Conservation (phyloP, 2,113 vertebrate species). For the Cynoglossus semilaevis region DNA sequence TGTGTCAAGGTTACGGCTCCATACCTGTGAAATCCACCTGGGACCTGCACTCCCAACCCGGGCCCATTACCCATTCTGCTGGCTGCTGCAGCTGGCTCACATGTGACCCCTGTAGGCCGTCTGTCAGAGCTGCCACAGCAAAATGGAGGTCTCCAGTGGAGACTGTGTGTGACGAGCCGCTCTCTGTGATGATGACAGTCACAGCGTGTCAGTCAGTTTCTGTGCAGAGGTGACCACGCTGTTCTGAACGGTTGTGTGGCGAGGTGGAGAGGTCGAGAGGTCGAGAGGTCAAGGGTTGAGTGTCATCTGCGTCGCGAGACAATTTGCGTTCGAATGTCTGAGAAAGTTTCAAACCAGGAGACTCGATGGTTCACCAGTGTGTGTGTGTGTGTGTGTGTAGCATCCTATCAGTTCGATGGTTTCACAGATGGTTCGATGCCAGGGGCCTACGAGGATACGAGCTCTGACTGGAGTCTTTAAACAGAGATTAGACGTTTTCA, state of each 20-base stretch:
- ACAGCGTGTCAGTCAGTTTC: neutral
- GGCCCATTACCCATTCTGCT: constrained; percentile 44
- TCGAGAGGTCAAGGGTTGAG: too few species aligned
- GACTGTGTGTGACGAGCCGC: constrained; percentile 18
- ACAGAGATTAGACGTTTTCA: constrained; percentile 47
- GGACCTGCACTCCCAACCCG: constrained; percentile 49
- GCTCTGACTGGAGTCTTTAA: constrained; percentile 46
- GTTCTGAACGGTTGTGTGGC: neutral
- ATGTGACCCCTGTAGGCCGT: constrained; percentile 50
- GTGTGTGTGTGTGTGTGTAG: too few species aligned
- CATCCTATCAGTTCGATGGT: constrained; percentile 1
- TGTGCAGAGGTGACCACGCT: neutral
- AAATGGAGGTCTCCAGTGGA: constrained; percentile 37
- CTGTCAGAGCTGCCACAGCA: constrained; percentile 54
- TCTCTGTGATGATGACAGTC: constrained; percentile 10
- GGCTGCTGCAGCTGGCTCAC: constrained; percentile 37
- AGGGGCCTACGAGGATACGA: constrained; percentile 4
- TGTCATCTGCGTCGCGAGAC: too few species aligned
- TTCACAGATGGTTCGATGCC: constrained; percentile 2
- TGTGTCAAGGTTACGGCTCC: constrained; percentile 47
- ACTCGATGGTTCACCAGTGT: too few species aligned
- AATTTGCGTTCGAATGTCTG: too few species aligned
- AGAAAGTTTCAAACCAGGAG: too few species aligned
- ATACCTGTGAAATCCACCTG: constrained; percentile 48
- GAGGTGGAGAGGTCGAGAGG: neutral